Base-by-base conservation (phyloP, 2,797 vertebrate species). In the Chelonia mydas region DNA sequence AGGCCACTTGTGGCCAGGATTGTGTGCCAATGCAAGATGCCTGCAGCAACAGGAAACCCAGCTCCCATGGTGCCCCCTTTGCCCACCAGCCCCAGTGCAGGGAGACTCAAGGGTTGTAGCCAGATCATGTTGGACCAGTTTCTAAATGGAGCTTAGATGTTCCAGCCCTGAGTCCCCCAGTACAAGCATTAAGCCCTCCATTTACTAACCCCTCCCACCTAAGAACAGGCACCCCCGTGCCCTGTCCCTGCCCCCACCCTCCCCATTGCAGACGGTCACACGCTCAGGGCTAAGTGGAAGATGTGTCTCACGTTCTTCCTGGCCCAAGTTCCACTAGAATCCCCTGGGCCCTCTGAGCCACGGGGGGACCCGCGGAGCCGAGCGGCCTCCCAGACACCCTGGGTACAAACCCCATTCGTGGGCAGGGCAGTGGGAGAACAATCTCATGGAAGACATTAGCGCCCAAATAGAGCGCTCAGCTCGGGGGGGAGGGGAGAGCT, bases 241-340 rank as follows among this genome's bases (percentile, higher is more conserved):
- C 31, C 45, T 2, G 16, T 0, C 17, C 49, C 54, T 31, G 0
- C 2, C 28, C 0, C 0, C 68, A 78, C 5, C 54, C 1, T 21
- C 4, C 17, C n/a, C 10, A 2, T 9, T 37, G n/a, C 65, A 3
- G 21, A 27, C 6, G 3, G 72, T 25, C 41, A 25, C 6, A 1
- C 5, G 4, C 11, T 13, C 72, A 27, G 19, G 45, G 72, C 41
- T 47, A 21, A 23, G 11, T 11, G 21, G n/a, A 72, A 59, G 31
- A 11, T 72, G n/a, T 41, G n/a, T 68, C 19, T 72, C 41, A 7
- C 1, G 41, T 47, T 45, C 25, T 15, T 28, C 74, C 74, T 5
- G 6, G 23, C 41, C 72, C 72, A 74, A 41, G 17, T 23, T 10
- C n/a, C 23, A 21, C 68, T 13, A 13, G 11, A 28, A 6, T 28